Evolutionary conservation across 2,888 invertebrate species (phyloP).

Genomic region (Hecatera dysodea): DNA sequence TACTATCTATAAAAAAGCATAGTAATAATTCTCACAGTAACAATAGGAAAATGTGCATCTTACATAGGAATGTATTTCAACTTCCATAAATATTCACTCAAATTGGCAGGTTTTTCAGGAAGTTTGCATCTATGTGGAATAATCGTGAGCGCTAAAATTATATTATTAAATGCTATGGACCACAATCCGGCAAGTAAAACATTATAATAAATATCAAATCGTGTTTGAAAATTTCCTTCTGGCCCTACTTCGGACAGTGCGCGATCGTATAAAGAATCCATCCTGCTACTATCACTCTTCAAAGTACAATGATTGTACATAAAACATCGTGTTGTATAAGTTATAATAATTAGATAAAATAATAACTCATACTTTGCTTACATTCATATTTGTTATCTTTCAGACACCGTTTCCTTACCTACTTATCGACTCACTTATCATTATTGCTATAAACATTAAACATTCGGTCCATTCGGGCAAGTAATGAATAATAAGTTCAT

Average conservation of each 20-base stretch:
- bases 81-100: constrained; percentile 80
- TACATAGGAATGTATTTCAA: constrained; percentile 76
- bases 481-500: constrained; percentile 9
- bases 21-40: not conserved
- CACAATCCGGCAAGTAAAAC: constrained; percentile 78
- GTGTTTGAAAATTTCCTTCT: constrained; percentile 84
- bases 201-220: constrained; percentile 83
- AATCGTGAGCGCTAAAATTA: constrained; percentile 82
- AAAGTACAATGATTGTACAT: constrained; percentile 16
- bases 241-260: constrained; percentile 78
- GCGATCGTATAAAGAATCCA: constrained; percentile 77
- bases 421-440: constrained; percentile 51
- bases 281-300: constrained; percentile 49
- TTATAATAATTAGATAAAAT: constrained; percentile 37
- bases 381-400: constrained; percentile 47
- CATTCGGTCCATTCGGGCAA: not conserved
- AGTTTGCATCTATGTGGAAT: constrained; percentile 85
- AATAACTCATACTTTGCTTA: constrained; percentile 32
- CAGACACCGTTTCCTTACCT: constrained; percentile 19
- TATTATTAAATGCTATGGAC: constrained; percentile 82
- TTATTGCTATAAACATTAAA: constrained; percentile 4
- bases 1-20: not conserved
- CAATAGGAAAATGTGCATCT: constrained; percentile 49
- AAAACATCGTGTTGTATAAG: constrained; percentile 14
- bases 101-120: constrained; percentile 76